Evolutionary conservation across 2,113 vertebrate species (phyloP), one percentile per base, ranked within the genome.

Genomic region (Willisornis vidua): DNA sequence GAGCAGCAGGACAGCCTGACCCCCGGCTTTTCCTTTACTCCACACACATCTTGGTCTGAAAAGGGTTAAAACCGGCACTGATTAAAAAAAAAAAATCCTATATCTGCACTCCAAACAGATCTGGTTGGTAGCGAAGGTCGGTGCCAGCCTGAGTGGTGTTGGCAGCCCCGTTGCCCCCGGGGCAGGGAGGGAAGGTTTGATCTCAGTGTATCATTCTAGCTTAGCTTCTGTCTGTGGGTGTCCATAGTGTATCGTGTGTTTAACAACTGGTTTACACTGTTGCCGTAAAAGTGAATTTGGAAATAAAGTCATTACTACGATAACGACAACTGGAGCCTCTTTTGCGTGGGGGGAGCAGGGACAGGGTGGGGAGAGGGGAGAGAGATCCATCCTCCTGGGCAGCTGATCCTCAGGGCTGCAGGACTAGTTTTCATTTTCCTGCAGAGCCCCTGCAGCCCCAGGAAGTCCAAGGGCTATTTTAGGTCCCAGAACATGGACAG

Each of bases 271-370:
- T 99, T 99, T 98, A 98, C 99, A 99, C 97, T 97, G 98, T 99
- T 99, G 98, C 98, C 99, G 99, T 99, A 98, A 97, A 98, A 98
- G 99, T 99, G 99, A 98, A 99, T 99, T 99, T 99, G 99, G 98
- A 99, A 99, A 99, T 99, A 99, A 99, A 99, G 97, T 98, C 97
- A 97, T 98, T 98, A 98, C 97, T 98, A 98, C 96, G 97, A 98
- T 94, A 97, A 98, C 82, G 98, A 95, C 91, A 96, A 96, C 12
- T 5, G 41, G 46, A 1, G 23, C 31, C 62, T 93, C 14, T 10
- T 52, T 18, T 31, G 59, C 35, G 1, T 1, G 1, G 13, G 18
- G 28, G 33, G 4, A 23, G 23, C 15, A 2, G 31, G 67, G 12
- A 5, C 1, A 2, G 0, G 12, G 67, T 43, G 41, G 41, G 41